Base-by-base conservation (phyloP, 2,888 invertebrate species). In the Adela reaumurella region DNA sequence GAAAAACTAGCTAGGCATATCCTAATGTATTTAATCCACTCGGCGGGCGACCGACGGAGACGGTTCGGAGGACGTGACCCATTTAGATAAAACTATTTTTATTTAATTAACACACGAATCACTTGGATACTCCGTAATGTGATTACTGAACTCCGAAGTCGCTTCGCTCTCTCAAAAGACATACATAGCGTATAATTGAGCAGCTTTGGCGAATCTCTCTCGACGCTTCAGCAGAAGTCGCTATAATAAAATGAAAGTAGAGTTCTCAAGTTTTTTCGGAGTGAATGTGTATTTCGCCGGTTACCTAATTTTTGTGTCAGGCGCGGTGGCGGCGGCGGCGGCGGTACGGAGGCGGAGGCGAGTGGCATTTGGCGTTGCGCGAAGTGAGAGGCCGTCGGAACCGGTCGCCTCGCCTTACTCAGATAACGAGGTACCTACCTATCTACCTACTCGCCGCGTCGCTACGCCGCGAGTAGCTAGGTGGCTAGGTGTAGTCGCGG, bases 371-470 rank as follows among this genome's bases (percentile, higher is more conserved):
- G 65, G 65, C 67, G 71, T 78, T 74, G 73, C n/a, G n/a, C 76
- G 63, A 77, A 77, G 77, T 77, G 76, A 77, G 77, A 78, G 78
- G 77, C 74, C 72, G 70, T 62, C 70, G 62, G 68, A 74, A 77
- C 74, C 76, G 76, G 78, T 76, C 65, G 63, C 69, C 60, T 70
- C 64, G 62, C 65, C 64, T 69, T 61, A 67, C 63, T 72, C 69
- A 28, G 69, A 65, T 68, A 68, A 64, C 65, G 63, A 72, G 68
- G 68, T 70, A 71, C 67, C 60, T 48, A 64, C 60, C 61, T 55
- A 60, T 60, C 62, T 64, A 62, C 61, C 57, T 54, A 52, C 51
- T 55, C 51, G 52, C 52, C 49, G 48, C 28, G 45, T 48, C 46
- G 47, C 49, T 45, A 24, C n/a, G n/a, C n/a, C n/a, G n/a, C n/a